Evolutionary conservation across 2,888 invertebrate species (phyloP).

Genomic region (Chloroclysta siterata): DNA sequence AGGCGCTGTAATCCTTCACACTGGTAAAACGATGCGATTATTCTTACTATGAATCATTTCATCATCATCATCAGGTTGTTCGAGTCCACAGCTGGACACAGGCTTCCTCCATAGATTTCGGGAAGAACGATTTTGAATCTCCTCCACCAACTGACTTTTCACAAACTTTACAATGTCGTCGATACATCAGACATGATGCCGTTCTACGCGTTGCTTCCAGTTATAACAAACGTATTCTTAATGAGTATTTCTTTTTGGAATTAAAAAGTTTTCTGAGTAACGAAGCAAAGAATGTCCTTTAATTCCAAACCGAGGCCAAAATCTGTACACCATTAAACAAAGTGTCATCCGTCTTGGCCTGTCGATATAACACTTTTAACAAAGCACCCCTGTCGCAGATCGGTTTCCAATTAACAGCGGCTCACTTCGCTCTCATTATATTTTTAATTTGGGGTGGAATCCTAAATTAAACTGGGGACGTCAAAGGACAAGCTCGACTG

Average conservation of each 20-base stretch:
- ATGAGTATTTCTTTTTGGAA: too few relatives aligned
- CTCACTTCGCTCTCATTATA: slow-evolving; percentile 82
- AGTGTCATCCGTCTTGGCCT: slow-evolving; percentile 45
- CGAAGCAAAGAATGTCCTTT: slow-evolving; percentile 16
- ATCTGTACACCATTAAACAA: slow-evolving; percentile 43
- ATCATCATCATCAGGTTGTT: too few relatives aligned
- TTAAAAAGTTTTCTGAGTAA: too few relatives aligned
- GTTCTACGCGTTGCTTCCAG: too few relatives aligned
- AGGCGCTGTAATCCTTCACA: slow-evolving; percentile 7
- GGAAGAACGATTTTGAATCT: too few relatives aligned
- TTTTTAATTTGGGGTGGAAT: slow-evolving; percentile 85
- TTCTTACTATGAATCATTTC: background rate
- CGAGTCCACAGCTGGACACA: too few relatives aligned
- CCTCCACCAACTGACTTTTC: too few relatives aligned
- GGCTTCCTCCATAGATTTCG: too few relatives aligned
- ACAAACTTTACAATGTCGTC: too few relatives aligned
- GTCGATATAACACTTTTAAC: slow-evolving; percentile 60
- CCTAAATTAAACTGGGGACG: slow-evolving; percentile 81
- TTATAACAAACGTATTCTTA: too few relatives aligned
- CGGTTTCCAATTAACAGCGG: slow-evolving; percentile 84
- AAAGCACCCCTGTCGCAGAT: slow-evolving; percentile 69
- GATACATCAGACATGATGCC: too few relatives aligned
- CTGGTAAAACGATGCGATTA: background rate
- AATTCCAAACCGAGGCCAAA: slow-evolving; percentile 17
- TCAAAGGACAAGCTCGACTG: slow-evolving; percentile 81